Base-by-base conservation (phyloP, 1,140 invertebrate genomes). In the Uloborus diversus region DNA sequence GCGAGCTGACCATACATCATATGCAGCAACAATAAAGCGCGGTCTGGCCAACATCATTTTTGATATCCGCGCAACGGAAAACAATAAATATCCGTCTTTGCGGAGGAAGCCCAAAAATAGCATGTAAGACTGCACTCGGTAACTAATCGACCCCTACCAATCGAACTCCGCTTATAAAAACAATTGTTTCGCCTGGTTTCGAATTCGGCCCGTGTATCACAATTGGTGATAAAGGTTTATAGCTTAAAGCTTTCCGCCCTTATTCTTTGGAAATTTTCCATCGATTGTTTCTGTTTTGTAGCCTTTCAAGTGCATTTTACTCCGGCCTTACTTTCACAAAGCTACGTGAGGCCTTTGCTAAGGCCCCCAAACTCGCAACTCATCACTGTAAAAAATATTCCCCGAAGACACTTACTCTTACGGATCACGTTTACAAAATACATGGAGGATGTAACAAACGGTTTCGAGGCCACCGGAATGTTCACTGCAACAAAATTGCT, bases 191-290 rank as follows among this genome's bases (percentile, higher is more conserved):
- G 57, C 37, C 57, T 64, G 71, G 71, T 75, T 75, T 75, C 51
- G 71, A 75, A 75, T 75, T 75, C 71, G 59, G 47, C 23, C 71
- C 71, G 57, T 75, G 71, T 75, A 53, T 75, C 71, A 75, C 71
- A 75, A 75, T 75, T 75, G 71, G 71, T 75, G 71, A 75, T 75
- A 75, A 75, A 75, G 71, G 71, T 75, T 75, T 75, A 75, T 75
- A 75, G 71, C 71, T 75, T 57, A 75, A 64, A 75, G 71, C 51
- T 64, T 75, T 64, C 56, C 57, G 42, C 42, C 59, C 47, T 53
- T 64, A 75, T 75, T 75, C 57, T 51, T 64, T 75, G 57, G 64
- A 75, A 75, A 75, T 64, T 64, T 64, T 64, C 32, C 32, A 75
- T 75, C 71, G 71, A 75, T 75, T 75, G 71, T 75, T 75, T 61